Evolutionary conservation across 1,140 invertebrate genomes (phyloP).

Genomic region (Brevipalpus yothersi): DNA sequence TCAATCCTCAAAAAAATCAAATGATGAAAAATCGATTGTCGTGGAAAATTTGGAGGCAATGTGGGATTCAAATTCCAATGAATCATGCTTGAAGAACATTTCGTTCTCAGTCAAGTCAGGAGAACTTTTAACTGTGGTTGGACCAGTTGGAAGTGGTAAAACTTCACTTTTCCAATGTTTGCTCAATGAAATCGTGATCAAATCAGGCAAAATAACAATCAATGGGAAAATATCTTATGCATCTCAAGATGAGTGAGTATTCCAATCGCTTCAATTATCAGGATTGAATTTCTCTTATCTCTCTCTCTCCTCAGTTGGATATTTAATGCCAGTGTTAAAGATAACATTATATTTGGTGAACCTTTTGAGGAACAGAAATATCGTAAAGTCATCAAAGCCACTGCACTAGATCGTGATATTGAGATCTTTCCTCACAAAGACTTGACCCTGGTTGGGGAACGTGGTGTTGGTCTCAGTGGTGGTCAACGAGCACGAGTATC

Average conservation of each 20-base stretch:
- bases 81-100: conserved; percentile 10
- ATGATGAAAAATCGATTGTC: not conserved
- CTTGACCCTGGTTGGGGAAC: conserved; percentile 26
- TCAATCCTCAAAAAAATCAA: not conserved
- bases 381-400: conserved; percentile 16
- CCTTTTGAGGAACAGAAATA: conserved; percentile 18
- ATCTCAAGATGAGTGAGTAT: conserved; percentile 79
- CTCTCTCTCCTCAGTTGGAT: conserved; percentile 33
- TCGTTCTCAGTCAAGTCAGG: conserved; percentile 15
- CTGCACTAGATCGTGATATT: conserved; percentile 15
- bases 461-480: conserved; percentile 21
- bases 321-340: conserved; percentile 23
- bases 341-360: conserved; percentile 33
- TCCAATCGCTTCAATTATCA: conserved; percentile 16
- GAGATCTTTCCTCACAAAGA: conserved; percentile 22
- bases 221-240: conserved; percentile 47
- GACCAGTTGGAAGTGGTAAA: conserved; percentile 23
- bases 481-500: conserved; percentile 18
- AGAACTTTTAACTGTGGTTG: conserved; percentile 22
- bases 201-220: conserved; percentile 17
- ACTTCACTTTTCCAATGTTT: conserved; percentile 29
- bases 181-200: conserved; percentile 29
- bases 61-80: not conserved
- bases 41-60: not conserved
- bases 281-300: too few relatives aligned